Evolutionary conservation across 1,140 invertebrate species (phyloP).

Genomic region (Hesperophylax magnus): DNA sequence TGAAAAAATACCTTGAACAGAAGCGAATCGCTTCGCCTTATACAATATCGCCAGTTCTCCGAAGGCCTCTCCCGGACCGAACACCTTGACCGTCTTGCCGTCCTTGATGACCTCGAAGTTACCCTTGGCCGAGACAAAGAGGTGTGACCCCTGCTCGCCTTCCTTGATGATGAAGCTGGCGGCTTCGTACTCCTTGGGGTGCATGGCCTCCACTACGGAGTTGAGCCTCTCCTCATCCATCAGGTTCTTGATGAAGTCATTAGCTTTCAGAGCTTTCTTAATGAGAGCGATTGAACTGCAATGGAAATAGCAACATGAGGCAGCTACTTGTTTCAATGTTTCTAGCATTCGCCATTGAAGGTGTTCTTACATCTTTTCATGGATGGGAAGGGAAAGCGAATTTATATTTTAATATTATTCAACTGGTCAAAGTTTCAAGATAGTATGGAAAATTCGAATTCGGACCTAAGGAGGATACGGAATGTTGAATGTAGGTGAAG

Average conservation of each 20-base stretch:
- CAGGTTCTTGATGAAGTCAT: slow-evolving; percentile 94
- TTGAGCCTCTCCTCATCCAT: slow-evolving; percentile 85
- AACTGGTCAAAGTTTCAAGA: no score
- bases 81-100: slow-evolving; percentile 81
- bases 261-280: slow-evolving; percentile 79
- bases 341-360: no score
- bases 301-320: not conserved
- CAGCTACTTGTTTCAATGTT: no score
- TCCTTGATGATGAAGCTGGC: slow-evolving; percentile 89
- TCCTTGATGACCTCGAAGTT: slow-evolving; percentile 90
- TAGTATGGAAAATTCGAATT: no score
- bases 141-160: slow-evolving; percentile 85
- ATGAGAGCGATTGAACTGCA: slow-evolving; percentile 71
- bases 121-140: slow-evolving; percentile 88
- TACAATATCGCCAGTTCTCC: slow-evolving; percentile 95
- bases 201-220: slow-evolving; percentile 94
- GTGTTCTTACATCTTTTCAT: no score
- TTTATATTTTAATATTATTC: no score
- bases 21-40: slow-evolving; percentile 91
- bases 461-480: no score
- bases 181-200: slow-evolving; percentile 81
- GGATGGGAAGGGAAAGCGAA: no score
- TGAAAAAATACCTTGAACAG: slow-evolving; percentile 78
- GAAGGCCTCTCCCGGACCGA: slow-evolving; percentile 90
- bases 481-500: no score